Base-by-base conservation (phyloP, 2,888 invertebrate species). In the Drosophila neonasuta region DNA sequence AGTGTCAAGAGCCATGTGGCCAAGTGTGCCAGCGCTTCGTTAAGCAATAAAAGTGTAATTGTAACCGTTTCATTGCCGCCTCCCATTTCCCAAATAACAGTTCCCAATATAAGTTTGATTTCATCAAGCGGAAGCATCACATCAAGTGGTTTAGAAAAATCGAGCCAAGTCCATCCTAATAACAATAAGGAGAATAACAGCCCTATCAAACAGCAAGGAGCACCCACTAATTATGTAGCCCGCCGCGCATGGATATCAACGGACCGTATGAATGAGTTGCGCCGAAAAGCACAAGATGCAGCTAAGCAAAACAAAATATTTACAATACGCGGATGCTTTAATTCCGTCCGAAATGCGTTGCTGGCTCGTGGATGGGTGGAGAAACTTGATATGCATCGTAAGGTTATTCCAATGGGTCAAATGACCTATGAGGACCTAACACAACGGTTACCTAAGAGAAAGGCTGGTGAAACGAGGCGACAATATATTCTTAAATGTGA, bases 251-350 rank as follows among this genome's bases (percentile, higher is more conserved):
- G 94, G 91, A 94, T 95, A 46, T 93, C 93, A 68, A 92, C 92
- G 45, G 95, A 95, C 9, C 91, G 94, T 86, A 92, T 95, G 92
- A 92, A 92, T 86, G 93, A 94, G 68, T 88, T 95, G 61, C 93
- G 93, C 68, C 93, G 93, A 76, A 91, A 92, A 68, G 94, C 94
- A 0, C 95, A 95, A 24, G 92, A 91, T 54, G 94, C 95, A 1
- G 93, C 94, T 86, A 93, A 91, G 77, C 93, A 93, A 4, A 93
- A 92, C 71, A 94, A 93, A 89, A 93, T 94, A 32, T 95, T 95
- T 80, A 94, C 94, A 86, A 94, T 94, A 88, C 94, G 93, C 79
- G 95, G 95, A 2, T 94, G 94, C 52, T 95, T 94, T 90, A 93
- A 94, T 8, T 93, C 95, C 0, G 92, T 96, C 8, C 92, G 95